Evolutionary conservation across 2,888 invertebrate genomes (phyloP).

Genomic region (Glyphotaelius pellucidus): DNA sequence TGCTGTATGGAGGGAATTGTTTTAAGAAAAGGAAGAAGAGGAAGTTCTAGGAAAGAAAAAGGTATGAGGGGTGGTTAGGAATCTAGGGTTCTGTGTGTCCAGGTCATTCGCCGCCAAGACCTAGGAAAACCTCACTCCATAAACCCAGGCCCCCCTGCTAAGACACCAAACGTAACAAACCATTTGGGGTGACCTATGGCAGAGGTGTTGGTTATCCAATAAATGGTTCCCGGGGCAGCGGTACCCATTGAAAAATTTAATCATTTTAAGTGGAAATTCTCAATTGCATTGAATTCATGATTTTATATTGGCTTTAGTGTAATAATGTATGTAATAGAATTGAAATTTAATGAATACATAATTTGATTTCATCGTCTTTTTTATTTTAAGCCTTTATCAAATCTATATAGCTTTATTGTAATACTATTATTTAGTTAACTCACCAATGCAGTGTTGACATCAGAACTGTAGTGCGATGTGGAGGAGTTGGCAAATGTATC

Average conservation of each 20-base stretch:
- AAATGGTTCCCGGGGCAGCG: no score
- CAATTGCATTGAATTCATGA: not conserved
- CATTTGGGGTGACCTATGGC: no score
- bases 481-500: conserved; percentile 70
- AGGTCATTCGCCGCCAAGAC: no score
- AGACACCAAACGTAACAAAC: no score
- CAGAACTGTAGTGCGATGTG: conserved; percentile 67
- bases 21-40: no score
- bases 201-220: no score
- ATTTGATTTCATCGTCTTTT: not conserved
- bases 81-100: no score
- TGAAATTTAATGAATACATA: not conserved
- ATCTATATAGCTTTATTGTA: not conserved
- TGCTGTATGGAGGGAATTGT: no score
- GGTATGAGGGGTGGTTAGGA: no score
- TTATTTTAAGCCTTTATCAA: not conserved
- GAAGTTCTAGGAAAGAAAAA: no score
- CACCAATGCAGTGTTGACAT: conserved; percentile 45
- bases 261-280: not conserved
- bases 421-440: not conserved
- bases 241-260: not conserved
- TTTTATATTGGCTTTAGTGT: not conserved
- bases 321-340: not conserved
- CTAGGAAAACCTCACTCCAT: no score
- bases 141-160: no score